phyloP scores from a whole-genome alignment of 1,140 invertebrate species.

The Drosophila seguyi region DNA sequence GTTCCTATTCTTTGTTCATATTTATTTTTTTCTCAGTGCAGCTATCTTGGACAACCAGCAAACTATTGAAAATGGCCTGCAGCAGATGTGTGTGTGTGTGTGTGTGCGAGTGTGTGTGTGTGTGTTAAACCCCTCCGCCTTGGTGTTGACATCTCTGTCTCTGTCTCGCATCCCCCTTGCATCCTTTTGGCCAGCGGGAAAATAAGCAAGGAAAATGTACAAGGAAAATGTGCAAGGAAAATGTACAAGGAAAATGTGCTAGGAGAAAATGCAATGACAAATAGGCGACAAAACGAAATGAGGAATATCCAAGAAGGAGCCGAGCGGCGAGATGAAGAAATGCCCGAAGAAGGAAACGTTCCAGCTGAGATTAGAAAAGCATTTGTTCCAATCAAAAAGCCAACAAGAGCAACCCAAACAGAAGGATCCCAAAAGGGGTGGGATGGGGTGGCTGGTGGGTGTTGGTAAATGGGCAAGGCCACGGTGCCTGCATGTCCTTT shows the following conservation, averaged over 20 bases:
- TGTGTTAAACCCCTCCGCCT: constrained; percentile 17
- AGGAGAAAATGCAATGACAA: constrained; percentile 77
- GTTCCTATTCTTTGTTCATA: too few relatives aligned
- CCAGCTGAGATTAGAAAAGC: constrained; percentile 78
- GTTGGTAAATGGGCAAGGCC: constrained; percentile 5
- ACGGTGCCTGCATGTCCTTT: constrained; percentile 44
- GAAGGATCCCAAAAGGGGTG: neutral
- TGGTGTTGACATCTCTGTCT: constrained; percentile 66
- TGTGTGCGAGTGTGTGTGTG: constrained; percentile 2
- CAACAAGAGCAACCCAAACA: constrained; percentile 50
- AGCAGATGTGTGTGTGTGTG: constrained; percentile 30
- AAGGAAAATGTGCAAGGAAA: constrained; percentile 56
- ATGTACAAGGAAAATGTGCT: constrained; percentile 57
- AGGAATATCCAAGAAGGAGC: constrained; percentile 59
- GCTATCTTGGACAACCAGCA: constrained; percentile 32
- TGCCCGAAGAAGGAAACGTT: constrained; percentile 34
- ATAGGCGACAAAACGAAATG: constrained; percentile 83
- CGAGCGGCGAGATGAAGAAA: constrained; percentile 4
- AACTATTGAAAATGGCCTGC: constrained; percentile 61
- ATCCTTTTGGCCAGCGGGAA: constrained; percentile 40
- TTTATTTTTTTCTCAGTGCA: constrained; percentile 12
- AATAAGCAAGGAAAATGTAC: constrained; percentile 20
- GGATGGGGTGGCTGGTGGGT: neutral
- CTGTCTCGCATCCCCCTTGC: constrained; percentile 16
- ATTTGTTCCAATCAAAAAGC: constrained; percentile 81